Evolutionary conservation across 2,797 vertebrate species (phyloP), one percentile per base, ranked within the genome.

Genomic region (Crypturellus tataupa): DNA sequence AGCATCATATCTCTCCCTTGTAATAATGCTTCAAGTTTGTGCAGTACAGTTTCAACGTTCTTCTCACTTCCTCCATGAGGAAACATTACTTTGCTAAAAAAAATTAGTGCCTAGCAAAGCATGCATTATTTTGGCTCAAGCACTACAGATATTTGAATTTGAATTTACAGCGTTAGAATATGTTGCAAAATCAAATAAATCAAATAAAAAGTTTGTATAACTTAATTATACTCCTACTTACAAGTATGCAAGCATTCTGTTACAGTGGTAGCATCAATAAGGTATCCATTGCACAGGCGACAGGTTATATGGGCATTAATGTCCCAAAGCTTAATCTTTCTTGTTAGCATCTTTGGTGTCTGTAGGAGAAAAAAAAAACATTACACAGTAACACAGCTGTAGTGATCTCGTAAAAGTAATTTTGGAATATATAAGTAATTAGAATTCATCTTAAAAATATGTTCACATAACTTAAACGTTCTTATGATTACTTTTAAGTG

Each of bases 251-350:
- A 98, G 98, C 99, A 99, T 98, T 99, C 99, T 2, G 99, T 99
- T 97, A 99, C 99, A 12, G 99, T 99, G 94, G 99, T 99, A 80
- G 99, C 99, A 53, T 99, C 99, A 40, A 99, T 99, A 98, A 99
- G 98, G 98, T 99, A 99, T 94, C 99, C 99, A 94, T 99, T 99
- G 97, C 99, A 99, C 97, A 99, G 98, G 85, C 98, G 99, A 98
- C 99, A 99, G 82, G 99, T 99, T 98, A 99, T 99, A 97, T 99
- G 99, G 98, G 99, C 99, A 62, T 99, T 99, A 97, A 99, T 99
- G 97, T 99, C 99, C 99, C 99, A 99, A 97, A 99, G 98, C 97
- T 99, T 99, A 96, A 99, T 99, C 98, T 99, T 99, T 98, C 99
- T 98, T 71, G 99, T 99, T 98, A 99, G 98, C 99, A 99, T 99